A percentile compares a stretch with the other conserved stretches of the same genome.
These are phyloP conservation scores for Nephrocerus scutellatus DNA, from an alignment of 2,888 invertebrate species.

Conservation along the genomic window DNA sequence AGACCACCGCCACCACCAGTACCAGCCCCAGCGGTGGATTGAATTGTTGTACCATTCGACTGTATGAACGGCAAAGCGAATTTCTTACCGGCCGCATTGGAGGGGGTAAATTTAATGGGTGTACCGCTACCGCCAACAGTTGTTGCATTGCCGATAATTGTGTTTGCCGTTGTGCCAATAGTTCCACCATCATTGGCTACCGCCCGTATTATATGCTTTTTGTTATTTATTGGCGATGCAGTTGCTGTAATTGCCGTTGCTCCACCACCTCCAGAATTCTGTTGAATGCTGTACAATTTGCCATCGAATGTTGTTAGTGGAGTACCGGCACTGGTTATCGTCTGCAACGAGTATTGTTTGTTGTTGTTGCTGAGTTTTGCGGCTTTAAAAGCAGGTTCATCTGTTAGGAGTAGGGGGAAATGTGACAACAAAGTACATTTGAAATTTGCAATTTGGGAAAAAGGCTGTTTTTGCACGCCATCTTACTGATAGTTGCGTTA, in stretches of 20 bases:
- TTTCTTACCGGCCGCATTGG: slow-evolving; percentile 12
- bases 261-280: slow-evolving; percentile 20
- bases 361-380: slow-evolving; percentile 30
- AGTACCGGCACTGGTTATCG: slow-evolving; percentile 29
- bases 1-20: slow-evolving; percentile 14
- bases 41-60: slow-evolving; percentile 27
- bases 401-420: slow-evolving; percentile 12
- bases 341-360: slow-evolving; percentile 30
- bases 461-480: background rate
- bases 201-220: slow-evolving; percentile 20
- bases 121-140: slow-evolving; percentile 17
- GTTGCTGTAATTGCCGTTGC: slow-evolving; percentile 15
- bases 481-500: slow-evolving; percentile 21
- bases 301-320: slow-evolving; percentile 28
- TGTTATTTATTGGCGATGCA: slow-evolving; percentile 12
- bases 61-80: slow-evolving; percentile 22
- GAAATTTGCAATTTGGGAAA: background rate
- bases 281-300: slow-evolving; percentile 24
- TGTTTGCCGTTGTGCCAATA: slow-evolving; percentile 37
- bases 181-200: no score
- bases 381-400: slow-evolving; percentile 27
- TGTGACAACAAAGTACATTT: background rate
- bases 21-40: slow-evolving; percentile 17
- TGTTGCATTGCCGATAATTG: slow-evolving; percentile 38
- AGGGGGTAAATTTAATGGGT: slow-evolving; percentile 14